Evolutionary conservation across 2,113 vertebrate genomes (phyloP), one percentile per base, ranked within the genome.

Genomic region (Phaethornis superciliosus): DNA sequence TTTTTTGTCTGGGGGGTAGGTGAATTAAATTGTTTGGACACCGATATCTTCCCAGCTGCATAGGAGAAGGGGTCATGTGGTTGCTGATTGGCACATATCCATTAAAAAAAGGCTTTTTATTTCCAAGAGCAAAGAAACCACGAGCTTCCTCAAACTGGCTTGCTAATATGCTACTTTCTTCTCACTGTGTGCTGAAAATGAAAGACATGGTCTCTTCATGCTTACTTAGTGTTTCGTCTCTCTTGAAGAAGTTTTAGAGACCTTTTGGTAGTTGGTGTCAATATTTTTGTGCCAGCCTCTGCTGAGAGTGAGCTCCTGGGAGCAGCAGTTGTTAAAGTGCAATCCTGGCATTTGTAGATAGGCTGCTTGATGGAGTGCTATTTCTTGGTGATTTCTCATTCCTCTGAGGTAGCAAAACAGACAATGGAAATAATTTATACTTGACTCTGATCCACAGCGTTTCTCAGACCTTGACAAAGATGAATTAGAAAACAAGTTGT

Each of bases 381-480:
- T 8, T 60, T 51, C 82, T 81, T 52, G 62, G 74, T 79, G 62
- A 86, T 86, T 85, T 71, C 74, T 87, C 70, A 65, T 87, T 59
- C 77, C 89, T 90, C 70, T 24, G 49, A 80, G 90, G 70, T 42
- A 76, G 89, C 40, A 89, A 84, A 92, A 67, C 59, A 90, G 83
- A 88, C 76, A 91, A 67, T 75, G 80, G 75, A 79, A 86, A 88
- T 94, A 75, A 80, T 90, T 86, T 81, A 86, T 88, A 65, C 83
- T 81, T 88, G 82, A 81, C 70, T 88, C 71, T 54, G 60, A 78
- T 81, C 65, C 67, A 75, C 65, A 44, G 77, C 80, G 85, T 90
- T 92, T 75, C 68, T 95, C 75, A 88, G 88, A 47, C 59, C 44
- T 77, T 94, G 89, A 67, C 75, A 71, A 12, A 33, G 15, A 52